Percentiles rank a stretch among this genome's conserved stretches.
phyloP scores from a whole-genome alignment of 2,113 vertebrate species.

The Onychostruthus taczanowskii region DNA sequence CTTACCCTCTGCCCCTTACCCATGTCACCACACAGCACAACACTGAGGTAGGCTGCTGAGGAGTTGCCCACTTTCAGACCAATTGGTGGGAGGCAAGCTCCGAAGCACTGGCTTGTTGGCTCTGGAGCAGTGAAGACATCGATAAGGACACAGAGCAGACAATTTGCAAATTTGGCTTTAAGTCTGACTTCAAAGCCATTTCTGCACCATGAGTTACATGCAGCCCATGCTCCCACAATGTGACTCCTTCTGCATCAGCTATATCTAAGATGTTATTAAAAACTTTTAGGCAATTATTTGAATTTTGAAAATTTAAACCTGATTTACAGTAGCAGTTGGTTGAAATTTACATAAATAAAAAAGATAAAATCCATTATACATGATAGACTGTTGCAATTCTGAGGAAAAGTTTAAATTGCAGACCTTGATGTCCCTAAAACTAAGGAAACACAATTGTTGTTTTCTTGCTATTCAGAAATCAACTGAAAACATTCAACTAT shows the following conservation, averaged over 20 bases:
- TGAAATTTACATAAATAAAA: neutral
- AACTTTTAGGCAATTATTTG: neutral
- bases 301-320: neutral
- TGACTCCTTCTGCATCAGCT: neutral
- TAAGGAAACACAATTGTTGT: neutral
- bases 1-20: neutral
- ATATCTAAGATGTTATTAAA: neutral
- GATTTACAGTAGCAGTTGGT: neutral
- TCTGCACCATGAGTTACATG: accelerated
- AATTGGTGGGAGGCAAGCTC: neutral
- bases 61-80: neutral
- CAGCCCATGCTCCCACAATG: neutral
- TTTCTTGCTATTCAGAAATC: neutral
- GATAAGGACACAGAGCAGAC: neutral
- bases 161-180: neutral
- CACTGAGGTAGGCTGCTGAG: neutral
- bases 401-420: neutral
- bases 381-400: neutral
- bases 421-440: neutral
- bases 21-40: neutral
- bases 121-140: neutral
- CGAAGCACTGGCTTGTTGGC: neutral
- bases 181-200: neutral
- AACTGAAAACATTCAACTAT: neutral
- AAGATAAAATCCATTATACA: neutral